Base-by-base conservation (phyloP, 1,140 invertebrate species). In the Yoshiicerus persimilis region DNA sequence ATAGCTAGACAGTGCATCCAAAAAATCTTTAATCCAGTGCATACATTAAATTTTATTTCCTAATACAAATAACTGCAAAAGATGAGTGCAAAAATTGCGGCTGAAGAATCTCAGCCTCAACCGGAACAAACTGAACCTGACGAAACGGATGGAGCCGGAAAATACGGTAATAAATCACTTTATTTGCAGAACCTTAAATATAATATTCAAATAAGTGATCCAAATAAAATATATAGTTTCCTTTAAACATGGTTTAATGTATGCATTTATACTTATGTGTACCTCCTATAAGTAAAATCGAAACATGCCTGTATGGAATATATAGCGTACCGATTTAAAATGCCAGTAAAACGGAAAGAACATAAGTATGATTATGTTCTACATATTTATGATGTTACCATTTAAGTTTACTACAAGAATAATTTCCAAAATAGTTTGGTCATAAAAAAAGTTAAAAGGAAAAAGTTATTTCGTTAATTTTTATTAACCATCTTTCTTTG, bases 61-160 rank as follows among this genome's bases (percentile, higher is more conserved):
- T 16, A 27, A 70, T n/a, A n/a, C n/a, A n/a, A n/a, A n/a, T n/a
- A 16, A 23, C 11, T 20, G 30, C 16, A n/a, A 80, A 32, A 32
- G 83, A 88, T 88, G 88, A 88, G 88, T 87, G 88, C 85, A 13
- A 88, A 88, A 66, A 85, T 88, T 27, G 84, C 88, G 5, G 88
- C 88, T 11, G 88, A 88, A 47, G 88, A 88, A 66, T 38, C 85
- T 87, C 25, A 86, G 11, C 64, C 39, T 6, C 66, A 13, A 16
- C n/a, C 70, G 10, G 85, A 64, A 39, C 9, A 56, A 56, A 56
- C 47, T 5, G 47, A 56, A 56, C 83, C 41, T n/a, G 88, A 88
- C 84, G 70, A 70, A 34, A 56, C 85, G 11, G 86, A 85, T 83
- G 30, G 64, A 2, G 64, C 75, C 30, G 75, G 75, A 34, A 88